Evolutionary conservation across 2,888 invertebrate genomes (phyloP), one percentile per base, ranked within the genome.

Genomic region (Cetonia aurata): DNA sequence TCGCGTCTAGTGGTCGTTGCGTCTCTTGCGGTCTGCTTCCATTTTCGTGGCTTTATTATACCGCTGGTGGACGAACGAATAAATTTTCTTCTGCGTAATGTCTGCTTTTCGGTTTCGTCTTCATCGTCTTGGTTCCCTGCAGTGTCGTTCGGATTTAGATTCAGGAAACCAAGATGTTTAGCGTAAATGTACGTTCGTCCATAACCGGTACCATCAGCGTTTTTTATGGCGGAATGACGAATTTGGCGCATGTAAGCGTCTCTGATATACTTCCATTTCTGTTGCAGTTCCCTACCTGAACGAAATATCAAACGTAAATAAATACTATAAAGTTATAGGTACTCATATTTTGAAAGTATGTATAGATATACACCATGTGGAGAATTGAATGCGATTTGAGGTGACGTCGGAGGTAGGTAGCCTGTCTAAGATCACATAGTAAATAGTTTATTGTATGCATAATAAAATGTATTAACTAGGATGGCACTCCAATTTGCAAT

Each of bases 211-310:
- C 46, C 44, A 25, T 25, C 25, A 25, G 25, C 25, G 25, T 25
- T 25, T 60, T 19, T 42, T 13, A 13, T 15, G 3, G 37, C 10
- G 1, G 65, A 25, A 33, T 48, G 50, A 1, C 67, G 67, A 13
- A 44, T 25, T 19, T 55, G 53, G 10, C 67, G 52, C 9, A 46
- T 53, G n/a, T 67, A 67, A 41, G 67, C 67, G 10, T 65, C 65
- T 50, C 65, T 48, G 13, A 65, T 48, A 13, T 65, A 52, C 15
- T 37, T 48, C 65, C 65, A 65, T 50, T 65, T 65, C 13, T 50
- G 48, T 17, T 65, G 65, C 33, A 65, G 15, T 12, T 50, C 48
- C n/a, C 52, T 62, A 13, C n/a, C 65, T 65, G 33, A 12, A 65
- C 33, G 12, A 48, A 48, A 13, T n/a, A n/a, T n/a, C 25, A 25